phyloP scores from a whole-genome alignment of 2,113 vertebrate genomes.

The Rana temporaria region DNA sequence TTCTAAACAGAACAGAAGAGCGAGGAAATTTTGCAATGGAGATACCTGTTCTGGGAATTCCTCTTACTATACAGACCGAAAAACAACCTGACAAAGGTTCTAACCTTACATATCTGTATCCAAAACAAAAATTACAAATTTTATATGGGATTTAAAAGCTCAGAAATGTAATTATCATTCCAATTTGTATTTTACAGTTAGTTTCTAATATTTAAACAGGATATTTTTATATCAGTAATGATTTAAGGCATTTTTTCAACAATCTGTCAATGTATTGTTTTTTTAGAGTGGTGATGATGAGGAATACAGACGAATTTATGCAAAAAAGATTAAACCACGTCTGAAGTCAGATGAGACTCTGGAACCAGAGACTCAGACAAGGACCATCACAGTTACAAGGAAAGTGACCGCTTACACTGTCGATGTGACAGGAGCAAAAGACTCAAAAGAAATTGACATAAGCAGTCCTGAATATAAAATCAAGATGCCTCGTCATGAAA shows the following conservation, averaged over 20 bases:
- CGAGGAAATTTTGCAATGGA: too few species aligned
- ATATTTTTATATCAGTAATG: too few species aligned
- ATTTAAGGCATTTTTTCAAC: constrained; percentile 37
- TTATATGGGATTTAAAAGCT: too few species aligned
- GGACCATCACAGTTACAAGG: constrained; percentile 90
- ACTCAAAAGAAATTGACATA: constrained; percentile 74
- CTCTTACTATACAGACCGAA: too few species aligned
- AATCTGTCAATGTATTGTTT: not conserved
- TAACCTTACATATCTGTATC: too few species aligned
- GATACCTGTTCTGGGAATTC: too few species aligned
- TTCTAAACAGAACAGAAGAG: too few species aligned
- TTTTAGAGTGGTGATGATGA: constrained; percentile 91
- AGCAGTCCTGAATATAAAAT: constrained; percentile 78
- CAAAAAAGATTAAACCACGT: constrained; percentile 93
- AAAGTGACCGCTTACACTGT: constrained; percentile 93
- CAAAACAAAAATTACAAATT: too few species aligned
- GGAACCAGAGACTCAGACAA: constrained; percentile 84
- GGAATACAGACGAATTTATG: constrained; percentile 90
- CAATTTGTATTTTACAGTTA: too few species aligned
- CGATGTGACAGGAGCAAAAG: constrained; percentile 79
- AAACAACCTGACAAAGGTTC: too few species aligned
- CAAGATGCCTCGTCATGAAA: constrained; percentile 71
- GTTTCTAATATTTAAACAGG: too few species aligned
- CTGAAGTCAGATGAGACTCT: constrained; percentile 84
- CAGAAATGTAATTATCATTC: too few species aligned